phyloP scores from a whole-genome alignment of 2,113 vertebrate species.

The Gymnocephalus cernua region DNA sequence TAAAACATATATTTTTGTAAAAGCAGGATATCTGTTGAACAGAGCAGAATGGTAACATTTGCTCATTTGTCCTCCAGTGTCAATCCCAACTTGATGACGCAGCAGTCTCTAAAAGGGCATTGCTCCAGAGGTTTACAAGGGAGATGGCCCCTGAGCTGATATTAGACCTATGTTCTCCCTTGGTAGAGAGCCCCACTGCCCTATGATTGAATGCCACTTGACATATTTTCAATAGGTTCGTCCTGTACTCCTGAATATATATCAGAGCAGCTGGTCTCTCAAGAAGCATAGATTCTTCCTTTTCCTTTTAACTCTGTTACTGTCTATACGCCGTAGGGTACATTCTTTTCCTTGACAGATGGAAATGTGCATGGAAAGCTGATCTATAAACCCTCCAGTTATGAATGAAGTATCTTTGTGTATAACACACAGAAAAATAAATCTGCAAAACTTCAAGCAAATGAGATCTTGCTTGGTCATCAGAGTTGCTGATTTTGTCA shows the following conservation, averaged over 20 bases:
- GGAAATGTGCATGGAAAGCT: conserved; percentile 46
- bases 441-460: conserved; percentile 31
- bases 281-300: conserved; percentile 54
- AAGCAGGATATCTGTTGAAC: neutral
- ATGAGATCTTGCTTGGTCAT: conserved; percentile 16
- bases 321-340: conserved; percentile 51
- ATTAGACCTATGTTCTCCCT: conserved; percentile 52
- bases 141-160: conserved; percentile 65
- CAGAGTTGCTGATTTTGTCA: conserved; percentile 20
- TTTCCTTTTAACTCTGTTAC: conserved; percentile 44
- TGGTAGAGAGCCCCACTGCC: conserved; percentile 67
- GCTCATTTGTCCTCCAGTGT: conserved; percentile 46
- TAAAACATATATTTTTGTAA: neutral
- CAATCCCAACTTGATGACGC: conserved; percentile 65
- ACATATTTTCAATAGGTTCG: conserved; percentile 83
- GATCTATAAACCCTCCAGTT: conserved; percentile 50
- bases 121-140: conserved; percentile 47
- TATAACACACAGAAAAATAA: conserved; percentile 16
- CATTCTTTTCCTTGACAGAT: conserved; percentile 52
- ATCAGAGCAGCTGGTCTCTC: conserved; percentile 72
- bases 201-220: conserved; percentile 77
- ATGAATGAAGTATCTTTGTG: conserved; percentile 45
- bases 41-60: conserved; percentile 3
- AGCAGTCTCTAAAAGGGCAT: conserved; percentile 74
- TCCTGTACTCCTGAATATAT: conserved; percentile 80